phyloP scores from a whole-genome alignment of 2,888 invertebrate species.

The Belgica antarctica region DNA sequence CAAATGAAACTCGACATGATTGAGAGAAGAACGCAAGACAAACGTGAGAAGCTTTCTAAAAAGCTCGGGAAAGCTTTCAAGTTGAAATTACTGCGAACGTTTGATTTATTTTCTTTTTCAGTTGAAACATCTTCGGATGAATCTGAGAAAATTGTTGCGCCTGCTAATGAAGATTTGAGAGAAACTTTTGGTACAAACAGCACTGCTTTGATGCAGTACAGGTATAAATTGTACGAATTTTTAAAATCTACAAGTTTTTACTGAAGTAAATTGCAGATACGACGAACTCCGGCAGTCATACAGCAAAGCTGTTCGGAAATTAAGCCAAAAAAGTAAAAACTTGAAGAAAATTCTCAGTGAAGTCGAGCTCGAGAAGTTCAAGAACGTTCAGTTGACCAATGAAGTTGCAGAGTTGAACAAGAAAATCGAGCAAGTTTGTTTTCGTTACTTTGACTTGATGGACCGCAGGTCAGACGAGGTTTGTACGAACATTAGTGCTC shows the following conservation, averaged over 20 bases:
- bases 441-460: constrained; percentile 14
- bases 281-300: constrained; percentile 33
- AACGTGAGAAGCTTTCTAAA: background rate
- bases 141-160: background rate
- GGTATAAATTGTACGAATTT: background rate
- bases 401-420: constrained; percentile 16
- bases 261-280: constrained; percentile 27
- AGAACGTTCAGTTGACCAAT: constrained; percentile 16
- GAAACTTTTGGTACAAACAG: constrained; percentile 40
- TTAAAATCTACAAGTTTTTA: background rate
- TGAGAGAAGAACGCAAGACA: background rate
- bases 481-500: too few species aligned
- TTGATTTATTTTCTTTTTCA: background rate
- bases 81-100: background rate
- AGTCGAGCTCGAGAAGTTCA: constrained; percentile 9
- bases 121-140: background rate
- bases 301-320: constrained; percentile 9
- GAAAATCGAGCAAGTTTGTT: constrained; percentile 35
- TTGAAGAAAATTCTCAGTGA: constrained; percentile 14
- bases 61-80: background rate
- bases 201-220: constrained; percentile 36
- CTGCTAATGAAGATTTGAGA: constrained; percentile 27
- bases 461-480: constrained; percentile 23
- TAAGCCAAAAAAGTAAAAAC: constrained; percentile 18
- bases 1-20: constrained; percentile 22